Conservation (phyloP, 2,888 invertebrate genomes). For the Hyppa rectilinea region DNA sequence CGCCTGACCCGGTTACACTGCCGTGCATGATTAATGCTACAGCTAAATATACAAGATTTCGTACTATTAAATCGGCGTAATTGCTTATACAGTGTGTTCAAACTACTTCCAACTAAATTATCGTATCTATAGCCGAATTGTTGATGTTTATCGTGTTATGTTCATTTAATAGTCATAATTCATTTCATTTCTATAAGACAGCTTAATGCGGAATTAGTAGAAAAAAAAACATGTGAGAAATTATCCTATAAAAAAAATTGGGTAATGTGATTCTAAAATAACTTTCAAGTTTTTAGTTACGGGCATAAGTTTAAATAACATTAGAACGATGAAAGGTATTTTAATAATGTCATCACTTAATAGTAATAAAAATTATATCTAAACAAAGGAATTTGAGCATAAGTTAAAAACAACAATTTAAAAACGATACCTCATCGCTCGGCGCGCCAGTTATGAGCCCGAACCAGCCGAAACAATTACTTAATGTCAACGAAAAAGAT, state of each 20-base stretch:
- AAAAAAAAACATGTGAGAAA: slow-evolving; percentile 24
- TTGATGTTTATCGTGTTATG: slow-evolving; percentile 68
- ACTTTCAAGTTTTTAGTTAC: slow-evolving; percentile 44
- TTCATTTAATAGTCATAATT: slow-evolving; percentile 48
- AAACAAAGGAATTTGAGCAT: slow-evolving; percentile 78
- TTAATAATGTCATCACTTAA: slow-evolving; percentile 66
- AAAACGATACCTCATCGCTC: slow-evolving; percentile 81
- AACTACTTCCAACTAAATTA: slow-evolving; percentile 65
- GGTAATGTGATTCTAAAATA: slow-evolving; percentile 44
- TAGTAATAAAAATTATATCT: slow-evolving; percentile 71
- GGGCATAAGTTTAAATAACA: slow-evolving; percentile 21
- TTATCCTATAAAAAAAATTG: slow-evolving; percentile 22
- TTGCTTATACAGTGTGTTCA: slow-evolving; percentile 69
- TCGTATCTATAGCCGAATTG: slow-evolving; percentile 67
- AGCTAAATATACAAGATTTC: slow-evolving; percentile 79
- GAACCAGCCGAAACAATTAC: slow-evolving; percentile 87
- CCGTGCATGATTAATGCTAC: slow-evolving; percentile 83
- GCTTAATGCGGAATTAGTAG: slow-evolving; percentile 31
- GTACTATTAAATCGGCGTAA: slow-evolving; percentile 77
- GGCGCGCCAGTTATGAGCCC: slow-evolving; percentile 82
- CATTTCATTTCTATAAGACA: slow-evolving; percentile 32
- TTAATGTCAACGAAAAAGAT: slow-evolving; percentile 90
- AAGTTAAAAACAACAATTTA: slow-evolving; percentile 80
- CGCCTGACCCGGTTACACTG: slow-evolving; percentile 79
- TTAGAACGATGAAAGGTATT: slow-evolving; percentile 39